A percentile compares a stretch with the other conserved stretches of the same genome.
Conservation (phyloP, 2,888 invertebrate genomes). For the Himalopsyche anomala region DNA sequence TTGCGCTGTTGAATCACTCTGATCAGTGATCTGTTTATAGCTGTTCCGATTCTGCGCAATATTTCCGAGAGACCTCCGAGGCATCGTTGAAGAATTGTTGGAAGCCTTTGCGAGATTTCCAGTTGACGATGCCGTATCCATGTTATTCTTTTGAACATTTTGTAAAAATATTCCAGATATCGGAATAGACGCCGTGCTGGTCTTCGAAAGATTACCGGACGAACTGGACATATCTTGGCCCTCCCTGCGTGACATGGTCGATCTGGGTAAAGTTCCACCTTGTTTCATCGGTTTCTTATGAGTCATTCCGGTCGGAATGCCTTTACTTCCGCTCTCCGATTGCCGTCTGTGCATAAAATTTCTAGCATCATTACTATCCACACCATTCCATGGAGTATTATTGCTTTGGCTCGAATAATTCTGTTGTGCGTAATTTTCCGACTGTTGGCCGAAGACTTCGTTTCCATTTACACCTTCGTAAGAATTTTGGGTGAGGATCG, state of each 20-base stretch:
- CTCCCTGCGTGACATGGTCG: conserved; percentile 18
- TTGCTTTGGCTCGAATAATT: not conserved
- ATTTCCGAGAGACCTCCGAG: conserved; percentile 48
- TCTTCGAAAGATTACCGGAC: conserved; percentile 28
- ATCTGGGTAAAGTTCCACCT: not conserved
- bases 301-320: not conserved
- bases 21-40: conserved; percentile 66
- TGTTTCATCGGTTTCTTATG: not conserved
- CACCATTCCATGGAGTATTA: not conserved
- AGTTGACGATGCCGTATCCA: not conserved
- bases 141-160: conserved; percentile 44
- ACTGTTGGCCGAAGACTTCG: not conserved
- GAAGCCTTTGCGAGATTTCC: conserved; percentile 19
- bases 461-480: not conserved
- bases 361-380: not conserved
- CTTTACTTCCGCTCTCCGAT: not conserved
- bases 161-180: conserved; percentile 54
- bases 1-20: conserved; percentile 71
- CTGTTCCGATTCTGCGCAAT: conserved; percentile 70
- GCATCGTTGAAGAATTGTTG: conserved; percentile 50
- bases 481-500: not conserved
- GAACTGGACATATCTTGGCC: not conserved
- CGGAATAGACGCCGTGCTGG: conserved; percentile 46
- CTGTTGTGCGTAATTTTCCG: not conserved
- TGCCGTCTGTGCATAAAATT: not conserved